Evolutionary conservation across 1,140 invertebrate genomes (phyloP), one percentile per base, ranked within the genome.

Genomic region (Himalopsyche phryganea): DNA sequence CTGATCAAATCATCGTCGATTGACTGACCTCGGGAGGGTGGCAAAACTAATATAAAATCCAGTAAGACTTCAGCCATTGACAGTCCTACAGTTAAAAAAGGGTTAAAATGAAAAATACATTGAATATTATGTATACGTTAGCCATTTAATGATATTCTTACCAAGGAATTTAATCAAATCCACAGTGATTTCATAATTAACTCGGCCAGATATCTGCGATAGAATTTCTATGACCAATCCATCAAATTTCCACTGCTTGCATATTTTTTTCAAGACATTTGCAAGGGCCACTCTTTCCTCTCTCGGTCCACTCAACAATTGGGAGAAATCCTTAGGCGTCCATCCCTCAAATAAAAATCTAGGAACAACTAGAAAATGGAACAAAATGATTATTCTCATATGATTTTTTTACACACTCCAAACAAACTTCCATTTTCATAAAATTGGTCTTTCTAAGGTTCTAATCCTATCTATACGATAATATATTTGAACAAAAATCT

Each of bases 181-280:
- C 11, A 85, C 72, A 17, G 88, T 75, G 33, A 81, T 75, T 53
- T 85, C 80, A 68, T 83, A 73, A 66, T 85, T 82, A 20, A 85
- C 82, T 57, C 84, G 80, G 13, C 82, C 80, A 52, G 85, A 80
- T 66, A 95, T 81, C 67, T 94, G 91, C 38, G 87, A 88, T 85
- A 93, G 92, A 42, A 96, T 83, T 79, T 97, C 94, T 33, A 98
- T 68, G 2, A 94, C 89, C 51, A 90, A 82, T 1, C 94, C 94
- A 79, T 92, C 84, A 76, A 96, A 94, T 59, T 85, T 77, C 69
- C 81, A 80, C 42, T 82, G 76, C 68, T 85, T 83, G 32, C 83
- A 84, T 10, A 77, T 73, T 65, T 83, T 80, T 32, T 81, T 75
- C 0, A 91, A 73, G 23, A 80, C 74, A 42, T 83, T 75, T 23